phyloP scores from a whole-genome alignment of 2,113 vertebrate species.

The Lophochroa leadbeateri region DNA sequence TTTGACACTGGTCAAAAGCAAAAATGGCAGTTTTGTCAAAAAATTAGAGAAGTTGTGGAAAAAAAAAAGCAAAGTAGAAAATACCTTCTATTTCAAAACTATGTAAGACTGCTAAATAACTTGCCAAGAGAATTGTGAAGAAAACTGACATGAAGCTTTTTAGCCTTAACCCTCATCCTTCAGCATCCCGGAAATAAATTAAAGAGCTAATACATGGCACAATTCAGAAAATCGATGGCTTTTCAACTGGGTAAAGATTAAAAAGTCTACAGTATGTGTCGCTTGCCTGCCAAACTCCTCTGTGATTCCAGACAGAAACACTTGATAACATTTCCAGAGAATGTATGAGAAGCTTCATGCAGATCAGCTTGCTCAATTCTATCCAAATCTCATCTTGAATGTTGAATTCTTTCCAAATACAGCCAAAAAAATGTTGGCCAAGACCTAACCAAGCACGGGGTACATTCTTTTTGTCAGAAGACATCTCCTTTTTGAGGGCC shows the following conservation, averaged over 20 bases:
- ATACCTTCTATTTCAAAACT: neutral
- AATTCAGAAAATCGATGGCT: neutral
- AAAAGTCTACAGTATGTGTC: neutral
- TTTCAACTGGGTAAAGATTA: neutral
- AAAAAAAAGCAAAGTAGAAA: neutral
- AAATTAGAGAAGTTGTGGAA: neutral
- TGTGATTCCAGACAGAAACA: neutral
- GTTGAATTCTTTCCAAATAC: neutral
- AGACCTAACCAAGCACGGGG: neutral
- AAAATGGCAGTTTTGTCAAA: neutral
- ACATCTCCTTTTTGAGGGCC: neutral
- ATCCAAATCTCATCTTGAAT: neutral
- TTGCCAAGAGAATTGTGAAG: neutral
- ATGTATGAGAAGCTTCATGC: neutral
- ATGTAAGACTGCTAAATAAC: neutral
- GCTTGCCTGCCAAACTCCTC: neutral
- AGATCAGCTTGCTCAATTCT: neutral
- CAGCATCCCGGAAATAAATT: neutral
- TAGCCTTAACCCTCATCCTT: neutral
- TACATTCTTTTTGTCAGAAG: neutral
- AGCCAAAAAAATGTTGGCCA: neutral
- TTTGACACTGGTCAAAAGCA: neutral
- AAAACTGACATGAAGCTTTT: neutral
- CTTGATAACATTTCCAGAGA: neutral
- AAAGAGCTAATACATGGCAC: neutral